Percentiles rank a stretch among this genome's conserved stretches.
These are phyloP conservation scores for Euphydryas editha DNA, from an alignment of 2,888 invertebrate species.

Conservation along the genomic window DNA sequence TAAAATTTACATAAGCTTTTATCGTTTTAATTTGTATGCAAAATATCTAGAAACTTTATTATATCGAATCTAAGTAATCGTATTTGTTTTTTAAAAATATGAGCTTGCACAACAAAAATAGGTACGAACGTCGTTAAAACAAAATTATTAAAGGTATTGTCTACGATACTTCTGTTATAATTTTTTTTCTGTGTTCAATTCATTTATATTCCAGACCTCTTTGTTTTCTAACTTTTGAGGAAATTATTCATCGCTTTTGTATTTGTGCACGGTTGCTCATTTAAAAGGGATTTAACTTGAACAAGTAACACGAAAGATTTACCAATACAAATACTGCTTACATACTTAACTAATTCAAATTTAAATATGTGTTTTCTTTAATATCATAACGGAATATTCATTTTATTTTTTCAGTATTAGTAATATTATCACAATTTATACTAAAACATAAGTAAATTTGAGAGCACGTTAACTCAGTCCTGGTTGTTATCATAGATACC, in stretches of 20 bases:
- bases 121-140: too few species aligned
- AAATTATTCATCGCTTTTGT: conserved; percentile 4
- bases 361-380: neutral
- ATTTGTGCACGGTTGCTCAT: neutral
- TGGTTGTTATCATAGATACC: too few species aligned
- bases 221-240: neutral
- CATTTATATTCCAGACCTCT: neutral
- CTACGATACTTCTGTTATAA: neutral
- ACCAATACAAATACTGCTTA: neutral
- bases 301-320: neutral
- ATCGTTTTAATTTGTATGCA: too few species aligned
- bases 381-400: neutral
- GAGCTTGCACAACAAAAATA: too few species aligned
- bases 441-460: too few species aligned
- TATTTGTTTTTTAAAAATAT: too few species aligned
- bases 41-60: too few species aligned
- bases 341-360: neutral
- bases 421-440: too few species aligned
- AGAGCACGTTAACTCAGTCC: too few species aligned
- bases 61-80: too few species aligned
- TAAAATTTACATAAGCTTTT: too few species aligned
- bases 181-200: neutral
- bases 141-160: neutral
- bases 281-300: neutral
- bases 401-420: neutral